These are phyloP conservation scores for Choristoneura fumiferana DNA, from an alignment of 1,140 invertebrate species.

Conservation along the genomic window DNA sequence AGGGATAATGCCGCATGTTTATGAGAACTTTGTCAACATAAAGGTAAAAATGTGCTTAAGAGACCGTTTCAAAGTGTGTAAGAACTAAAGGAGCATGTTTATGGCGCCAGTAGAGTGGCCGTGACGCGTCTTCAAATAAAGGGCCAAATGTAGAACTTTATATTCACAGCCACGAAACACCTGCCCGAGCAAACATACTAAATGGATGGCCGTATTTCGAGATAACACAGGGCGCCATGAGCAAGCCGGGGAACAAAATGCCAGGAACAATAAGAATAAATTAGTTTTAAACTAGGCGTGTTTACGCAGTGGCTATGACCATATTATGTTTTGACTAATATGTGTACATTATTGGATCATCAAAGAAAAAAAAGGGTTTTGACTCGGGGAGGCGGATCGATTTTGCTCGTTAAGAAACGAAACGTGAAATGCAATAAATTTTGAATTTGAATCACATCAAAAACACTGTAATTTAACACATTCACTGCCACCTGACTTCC, in stretches of 20 bases:
- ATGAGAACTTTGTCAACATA: no score
- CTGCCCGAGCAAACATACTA: slow-evolving; percentile 29
- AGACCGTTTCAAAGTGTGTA: no score
- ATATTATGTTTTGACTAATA: not conserved
- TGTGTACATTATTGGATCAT: no score
- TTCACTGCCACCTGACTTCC: no score
- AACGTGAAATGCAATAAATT: no score
- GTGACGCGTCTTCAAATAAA: slow-evolving; percentile 28
- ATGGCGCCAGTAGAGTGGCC: not conserved
- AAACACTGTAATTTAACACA: no score
- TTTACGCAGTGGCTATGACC: slow-evolving; percentile 3
- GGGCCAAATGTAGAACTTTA: slow-evolving; percentile 23
- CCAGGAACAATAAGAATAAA: slow-evolving; percentile 28
- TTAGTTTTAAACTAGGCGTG: slow-evolving; percentile 18
- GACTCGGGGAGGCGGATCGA: no score
- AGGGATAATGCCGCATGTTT: no score
- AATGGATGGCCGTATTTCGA: slow-evolving; percentile 26
- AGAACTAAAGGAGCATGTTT: not conserved
- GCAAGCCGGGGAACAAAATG: slow-evolving; percentile 22
- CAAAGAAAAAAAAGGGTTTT: no score
- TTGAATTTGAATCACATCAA: no score
- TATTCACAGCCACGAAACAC: slow-evolving; percentile 28
- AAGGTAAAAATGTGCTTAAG: no score
- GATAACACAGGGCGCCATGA: slow-evolving; percentile 17
- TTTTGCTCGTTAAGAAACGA: no score